Conservation (phyloP, 1,140 invertebrate species). For the Ctenoplectra terminalis region DNA sequence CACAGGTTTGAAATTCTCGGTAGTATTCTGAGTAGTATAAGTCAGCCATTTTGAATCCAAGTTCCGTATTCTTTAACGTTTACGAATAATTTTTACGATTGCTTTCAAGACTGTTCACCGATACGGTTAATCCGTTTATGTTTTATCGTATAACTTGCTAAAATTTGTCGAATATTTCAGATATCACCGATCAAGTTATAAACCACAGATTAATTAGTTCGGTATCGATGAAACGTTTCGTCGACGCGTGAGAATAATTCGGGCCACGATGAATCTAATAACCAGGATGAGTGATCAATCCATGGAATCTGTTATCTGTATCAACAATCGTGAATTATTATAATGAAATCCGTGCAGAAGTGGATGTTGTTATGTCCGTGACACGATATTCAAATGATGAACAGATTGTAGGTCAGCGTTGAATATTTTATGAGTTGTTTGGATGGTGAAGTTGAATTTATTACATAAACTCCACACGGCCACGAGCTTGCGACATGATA, state of each 20-base stretch:
- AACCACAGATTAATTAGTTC: no score
- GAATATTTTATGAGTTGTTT: constrained; percentile 57
- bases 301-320: constrained; percentile 17
- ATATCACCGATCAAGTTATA: no score
- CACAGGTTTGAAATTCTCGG: not conserved
- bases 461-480: constrained; percentile 41
- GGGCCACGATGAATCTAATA: not conserved
- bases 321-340: constrained; percentile 19
- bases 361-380: constrained; percentile 52
- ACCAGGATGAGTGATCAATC: constrained; percentile 13
- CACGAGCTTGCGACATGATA: constrained; percentile 31
- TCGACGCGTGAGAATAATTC: constrained; percentile 12
- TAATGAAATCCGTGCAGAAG: constrained; percentile 49
- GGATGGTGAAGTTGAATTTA: constrained; percentile 50
- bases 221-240: no score
- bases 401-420: constrained; percentile 51
- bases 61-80: no score
- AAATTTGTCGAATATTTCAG: no score
- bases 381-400: constrained; percentile 54
- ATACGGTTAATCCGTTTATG: no score
- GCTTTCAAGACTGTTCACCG: no score
- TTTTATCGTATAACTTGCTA: no score
- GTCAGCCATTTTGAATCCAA: not conserved
- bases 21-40: not conserved
- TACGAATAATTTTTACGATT: no score